A percentile compares a stretch with the other conserved stretches of the same genome.
Evolutionary conservation across 2,113 vertebrate species (phyloP).

Genomic region (Lasiurus borealis): DNA sequence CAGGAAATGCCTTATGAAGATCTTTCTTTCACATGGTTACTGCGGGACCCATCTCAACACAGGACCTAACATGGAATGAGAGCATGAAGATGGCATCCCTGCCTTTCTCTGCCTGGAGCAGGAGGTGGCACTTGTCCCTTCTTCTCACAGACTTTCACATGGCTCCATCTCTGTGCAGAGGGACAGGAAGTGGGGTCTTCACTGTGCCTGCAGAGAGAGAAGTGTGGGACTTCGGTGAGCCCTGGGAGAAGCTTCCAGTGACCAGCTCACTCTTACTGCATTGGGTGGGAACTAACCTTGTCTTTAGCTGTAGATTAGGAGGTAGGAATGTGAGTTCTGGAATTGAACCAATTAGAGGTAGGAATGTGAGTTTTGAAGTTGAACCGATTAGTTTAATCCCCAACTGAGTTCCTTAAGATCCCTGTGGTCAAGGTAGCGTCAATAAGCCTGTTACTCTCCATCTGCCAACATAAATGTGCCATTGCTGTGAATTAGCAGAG

Average conservation of each 20-base stretch:
- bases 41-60: not conserved
- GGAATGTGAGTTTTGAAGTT: not conserved
- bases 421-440: not conserved
- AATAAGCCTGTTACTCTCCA: not conserved
- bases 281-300: not conserved
- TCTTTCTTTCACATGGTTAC: too few species aligned
- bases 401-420: not conserved
- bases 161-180: fast-evolving
- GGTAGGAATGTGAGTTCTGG: not conserved
- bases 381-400: not conserved
- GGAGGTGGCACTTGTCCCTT: not conserved
- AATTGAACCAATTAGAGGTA: not conserved
- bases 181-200: too few species aligned
- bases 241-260: not conserved
- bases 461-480: not conserved
- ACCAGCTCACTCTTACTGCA: not conserved
- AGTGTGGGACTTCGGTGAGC: not conserved
- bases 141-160: not conserved
- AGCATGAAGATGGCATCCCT: fast-evolving
- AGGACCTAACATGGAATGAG: too few species aligned
- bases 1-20: not conserved
- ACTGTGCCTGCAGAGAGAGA: fast-evolving
- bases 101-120: not conserved
- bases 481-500: not conserved
- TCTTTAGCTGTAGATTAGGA: not conserved